phyloP scores from a whole-genome alignment of 2,888 invertebrate genomes.

The Lasius fuliginosus region DNA sequence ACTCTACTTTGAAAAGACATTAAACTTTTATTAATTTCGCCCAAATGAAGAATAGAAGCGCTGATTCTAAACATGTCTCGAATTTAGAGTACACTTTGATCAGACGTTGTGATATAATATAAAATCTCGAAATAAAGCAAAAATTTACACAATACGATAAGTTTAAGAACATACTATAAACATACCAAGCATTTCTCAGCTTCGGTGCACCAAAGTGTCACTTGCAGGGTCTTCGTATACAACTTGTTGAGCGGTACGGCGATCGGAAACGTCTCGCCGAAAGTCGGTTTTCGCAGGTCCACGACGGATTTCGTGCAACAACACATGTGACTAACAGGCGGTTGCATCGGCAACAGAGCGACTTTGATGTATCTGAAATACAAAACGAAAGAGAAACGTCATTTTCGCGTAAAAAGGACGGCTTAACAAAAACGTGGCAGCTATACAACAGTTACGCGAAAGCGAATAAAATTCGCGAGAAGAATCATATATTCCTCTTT shows the following conservation, averaged over 20 bases:
- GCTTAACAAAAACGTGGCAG: background rate
- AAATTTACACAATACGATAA: slow-evolving; percentile 13
- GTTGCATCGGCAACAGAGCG: slow-evolving; percentile 90
- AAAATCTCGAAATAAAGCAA: background rate
- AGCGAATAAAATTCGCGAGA: slow-evolving; percentile 37
- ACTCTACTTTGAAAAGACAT: background rate
- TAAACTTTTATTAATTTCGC: background rate
- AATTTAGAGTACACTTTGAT: background rate
- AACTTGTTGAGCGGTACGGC: slow-evolving; percentile 92
- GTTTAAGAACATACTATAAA: slow-evolving; percentile 71
- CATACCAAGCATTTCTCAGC: slow-evolving; percentile 95
- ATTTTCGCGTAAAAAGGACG: slow-evolving; percentile 19
- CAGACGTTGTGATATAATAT: background rate
- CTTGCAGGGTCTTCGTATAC: slow-evolving; percentile 95
- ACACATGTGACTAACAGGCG: slow-evolving; percentile 87
- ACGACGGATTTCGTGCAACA: slow-evolving; percentile 91
- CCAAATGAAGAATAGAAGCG: background rate
- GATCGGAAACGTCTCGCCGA: slow-evolving; percentile 93
- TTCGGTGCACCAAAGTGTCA: slow-evolving; percentile 94
- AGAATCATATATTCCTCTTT: background rate
- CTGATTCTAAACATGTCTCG: background rate
- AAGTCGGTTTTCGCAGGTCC: slow-evolving; percentile 92
- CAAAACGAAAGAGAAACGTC: slow-evolving; percentile 9
- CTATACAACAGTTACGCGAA: slow-evolving; percentile 2
- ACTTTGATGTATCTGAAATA: slow-evolving; percentile 91